phyloP scores from a whole-genome alignment of 1,140 invertebrate genomes.

The Acromyrmex charruanus region DNA sequence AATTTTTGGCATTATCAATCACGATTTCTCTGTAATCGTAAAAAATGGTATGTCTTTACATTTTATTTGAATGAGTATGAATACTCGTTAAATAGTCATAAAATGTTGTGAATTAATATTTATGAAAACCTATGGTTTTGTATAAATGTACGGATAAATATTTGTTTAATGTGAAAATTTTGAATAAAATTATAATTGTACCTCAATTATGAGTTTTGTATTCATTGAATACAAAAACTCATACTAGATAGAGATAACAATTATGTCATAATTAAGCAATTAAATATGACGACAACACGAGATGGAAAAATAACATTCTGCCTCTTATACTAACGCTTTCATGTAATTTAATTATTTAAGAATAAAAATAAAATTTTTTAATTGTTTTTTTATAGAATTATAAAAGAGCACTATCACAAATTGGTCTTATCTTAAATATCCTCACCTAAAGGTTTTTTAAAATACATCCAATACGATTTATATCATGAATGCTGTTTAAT shows the following conservation, averaged over 20 bases:
- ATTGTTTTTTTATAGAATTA: background rate
- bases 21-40: too few species aligned
- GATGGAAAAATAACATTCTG: background rate
- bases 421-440: background rate
- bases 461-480: background rate
- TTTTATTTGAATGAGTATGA: too few species aligned
- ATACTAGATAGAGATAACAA: background rate
- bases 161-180: too few species aligned
- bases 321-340: background rate
- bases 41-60: too few species aligned
- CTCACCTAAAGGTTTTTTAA: background rate
- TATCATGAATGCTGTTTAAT: background rate
- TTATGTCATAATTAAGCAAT: conserved; percentile 7
- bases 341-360: background rate
- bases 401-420: background rate
- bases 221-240: too few species aligned
- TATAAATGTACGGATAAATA: too few species aligned
- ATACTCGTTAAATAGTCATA: too few species aligned
- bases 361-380: background rate
- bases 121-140: too few species aligned
- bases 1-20: too few species aligned
- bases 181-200: too few species aligned
- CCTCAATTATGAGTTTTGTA: too few species aligned
- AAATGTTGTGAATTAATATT: too few species aligned
- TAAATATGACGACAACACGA: background rate